Evolutionary conservation across 2,888 invertebrate genomes (phyloP).

Genomic region (Chouioia cunea): DNA sequence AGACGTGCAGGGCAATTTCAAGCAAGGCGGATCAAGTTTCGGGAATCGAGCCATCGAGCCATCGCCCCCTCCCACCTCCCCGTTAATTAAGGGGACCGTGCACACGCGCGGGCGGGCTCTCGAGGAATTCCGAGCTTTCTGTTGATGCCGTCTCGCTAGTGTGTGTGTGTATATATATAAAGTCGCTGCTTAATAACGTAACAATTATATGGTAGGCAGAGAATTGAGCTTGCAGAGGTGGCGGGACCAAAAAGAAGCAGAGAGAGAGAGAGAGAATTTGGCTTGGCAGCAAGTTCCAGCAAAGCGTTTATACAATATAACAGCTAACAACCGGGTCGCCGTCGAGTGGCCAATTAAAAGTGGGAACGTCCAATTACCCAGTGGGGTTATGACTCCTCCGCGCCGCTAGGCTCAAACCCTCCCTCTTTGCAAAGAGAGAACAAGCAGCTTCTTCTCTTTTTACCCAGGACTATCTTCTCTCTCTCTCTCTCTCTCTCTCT

Average conservation of each 20-base stretch:
- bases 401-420: too few species aligned
- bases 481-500: slow-evolving; percentile 12
- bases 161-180: slow-evolving; percentile 28
- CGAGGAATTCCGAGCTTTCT: slow-evolving; percentile 51
- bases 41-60: slow-evolving; percentile 47
- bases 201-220: slow-evolving; percentile 66
- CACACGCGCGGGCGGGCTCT: neutral
- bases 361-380: slow-evolving; percentile 64
- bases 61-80: slow-evolving; percentile 9
- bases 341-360: slow-evolving; percentile 64
- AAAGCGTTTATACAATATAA: slow-evolving; percentile 64
- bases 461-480: slow-evolving; percentile 1
- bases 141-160: too few species aligned
- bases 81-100: slow-evolving; percentile 25
- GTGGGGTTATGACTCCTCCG: slow-evolving; percentile 57
- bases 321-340: slow-evolving; percentile 61
- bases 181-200: slow-evolving; percentile 67
- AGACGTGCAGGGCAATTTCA: too few species aligned
- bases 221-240: slow-evolving; percentile 5
- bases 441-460: slow-evolving; percentile 25
- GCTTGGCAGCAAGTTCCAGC: slow-evolving; percentile 54
- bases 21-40: slow-evolving; percentile 33
- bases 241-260: slow-evolving; percentile 31
- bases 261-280: slow-evolving; percentile 49
- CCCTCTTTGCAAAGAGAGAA: slow-evolving; percentile 44